Evolutionary conservation across 2,797 vertebrate genomes (phyloP).

Genomic region (Megalops cyprinoides): DNA sequence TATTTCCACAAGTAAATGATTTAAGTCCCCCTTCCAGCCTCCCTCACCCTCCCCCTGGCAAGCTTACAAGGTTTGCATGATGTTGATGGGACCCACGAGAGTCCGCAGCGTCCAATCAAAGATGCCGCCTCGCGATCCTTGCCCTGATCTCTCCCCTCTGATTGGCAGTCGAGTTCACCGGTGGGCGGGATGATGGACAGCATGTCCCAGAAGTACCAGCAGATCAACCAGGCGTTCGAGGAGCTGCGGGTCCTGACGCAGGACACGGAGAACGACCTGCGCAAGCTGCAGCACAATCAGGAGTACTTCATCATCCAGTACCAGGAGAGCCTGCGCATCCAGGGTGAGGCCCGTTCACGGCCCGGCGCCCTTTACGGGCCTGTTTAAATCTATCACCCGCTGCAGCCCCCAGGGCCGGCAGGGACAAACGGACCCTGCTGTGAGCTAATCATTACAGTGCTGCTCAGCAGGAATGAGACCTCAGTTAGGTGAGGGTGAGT

Average conservation of each 20-base stretch:
- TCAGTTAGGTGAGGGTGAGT: conserved; percentile 15
- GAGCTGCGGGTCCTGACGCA: conserved; percentile 75
- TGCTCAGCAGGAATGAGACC: neutral
- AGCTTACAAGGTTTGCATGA: too few relatives aligned
- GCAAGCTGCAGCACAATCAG: conserved; percentile 86
- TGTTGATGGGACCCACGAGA: too few relatives aligned
- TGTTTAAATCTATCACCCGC: conserved; percentile 13
- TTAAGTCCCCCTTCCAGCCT: too few relatives aligned
- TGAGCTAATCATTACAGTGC: conserved; percentile 45
- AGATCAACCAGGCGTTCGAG: conserved; percentile 80
- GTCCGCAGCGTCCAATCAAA: too few relatives aligned
- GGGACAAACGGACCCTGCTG: neutral
- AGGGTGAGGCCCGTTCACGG: conserved; percentile 64
- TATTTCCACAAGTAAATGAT: too few relatives aligned
- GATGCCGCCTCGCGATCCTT: neutral
- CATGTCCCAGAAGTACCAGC: conserved; percentile 87
- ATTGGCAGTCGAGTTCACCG: conserved; percentile 81
- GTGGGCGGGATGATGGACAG: conserved; percentile 73
- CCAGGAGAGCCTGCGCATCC: conserved; percentile 83
- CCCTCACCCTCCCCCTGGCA: too few relatives aligned
- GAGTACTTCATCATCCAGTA: conserved; percentile 91
- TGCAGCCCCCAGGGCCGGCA: neutral
- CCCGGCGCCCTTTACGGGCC: neutral
- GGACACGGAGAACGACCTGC: conserved; percentile 83
- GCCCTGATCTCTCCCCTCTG: neutral